These are phyloP conservation scores for Terrapene triunguis DNA, from an alignment of 2,113 vertebrate genomes.

Conservation along the genomic window DNA sequence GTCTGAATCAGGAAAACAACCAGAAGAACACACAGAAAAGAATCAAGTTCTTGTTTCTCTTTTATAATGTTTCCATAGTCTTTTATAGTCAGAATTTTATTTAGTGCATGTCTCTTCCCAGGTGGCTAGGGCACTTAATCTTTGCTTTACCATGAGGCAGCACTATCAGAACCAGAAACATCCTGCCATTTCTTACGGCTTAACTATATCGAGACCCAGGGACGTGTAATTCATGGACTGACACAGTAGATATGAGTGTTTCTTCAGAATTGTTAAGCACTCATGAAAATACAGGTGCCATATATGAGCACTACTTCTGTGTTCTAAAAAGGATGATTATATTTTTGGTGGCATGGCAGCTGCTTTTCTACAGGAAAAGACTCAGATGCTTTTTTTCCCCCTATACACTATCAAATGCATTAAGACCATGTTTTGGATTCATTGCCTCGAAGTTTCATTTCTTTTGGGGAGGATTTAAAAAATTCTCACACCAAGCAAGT, in stretches of 20 bases:
- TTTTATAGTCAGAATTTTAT: background rate
- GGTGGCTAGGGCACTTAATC: background rate
- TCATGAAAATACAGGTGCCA: background rate
- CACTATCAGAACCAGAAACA: background rate
- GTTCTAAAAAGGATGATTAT: background rate
- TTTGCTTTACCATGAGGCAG: background rate
- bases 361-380: background rate
- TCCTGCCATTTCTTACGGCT: background rate
- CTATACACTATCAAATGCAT: background rate
- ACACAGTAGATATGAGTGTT: background rate
- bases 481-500: conserved; percentile 30
- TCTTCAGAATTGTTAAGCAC: background rate
- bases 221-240: background rate
- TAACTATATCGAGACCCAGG: background rate
- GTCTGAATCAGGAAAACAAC: background rate
- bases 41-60: background rate
- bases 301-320: background rate
- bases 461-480: background rate
- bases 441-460: background rate
- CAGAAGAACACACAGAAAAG: background rate
- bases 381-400: background rate
- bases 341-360: background rate
- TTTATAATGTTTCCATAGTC: background rate
- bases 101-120: background rate
- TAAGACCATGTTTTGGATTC: background rate